Conservation (phyloP, 2,113 vertebrate species). For the Scytalopus superciliaris region DNA sequence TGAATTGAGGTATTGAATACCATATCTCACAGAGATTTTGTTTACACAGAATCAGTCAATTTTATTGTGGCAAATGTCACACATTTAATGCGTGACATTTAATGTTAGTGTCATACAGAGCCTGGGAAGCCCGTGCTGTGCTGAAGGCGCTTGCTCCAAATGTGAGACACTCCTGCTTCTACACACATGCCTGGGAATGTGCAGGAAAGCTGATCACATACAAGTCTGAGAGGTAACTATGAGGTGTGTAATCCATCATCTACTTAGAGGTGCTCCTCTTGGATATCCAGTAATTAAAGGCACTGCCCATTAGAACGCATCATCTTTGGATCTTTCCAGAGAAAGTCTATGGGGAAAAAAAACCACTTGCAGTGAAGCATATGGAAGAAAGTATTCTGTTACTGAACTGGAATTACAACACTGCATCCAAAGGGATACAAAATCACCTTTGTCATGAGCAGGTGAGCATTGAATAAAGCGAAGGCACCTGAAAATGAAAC, state of each 20-base stretch:
- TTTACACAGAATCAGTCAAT: constrained; percentile 3
- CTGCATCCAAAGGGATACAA: not conserved
- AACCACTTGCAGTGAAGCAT: not conserved
- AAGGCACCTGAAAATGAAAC: not conserved
- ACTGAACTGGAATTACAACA: not conserved
- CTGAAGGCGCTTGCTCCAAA: not conserved
- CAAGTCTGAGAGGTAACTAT: not conserved
- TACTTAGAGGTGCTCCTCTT: not conserved
- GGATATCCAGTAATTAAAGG: not conserved
- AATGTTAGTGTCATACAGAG: not conserved
- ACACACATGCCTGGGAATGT: not conserved
- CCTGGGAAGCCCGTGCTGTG: not conserved
- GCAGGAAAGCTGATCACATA: not conserved
- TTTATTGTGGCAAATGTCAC: not conserved
- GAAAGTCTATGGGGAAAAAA: not conserved
- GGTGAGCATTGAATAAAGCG: not conserved
- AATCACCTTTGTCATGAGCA: not conserved
- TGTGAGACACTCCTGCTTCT: not conserved
- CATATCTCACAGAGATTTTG: not conserved
- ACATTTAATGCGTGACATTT: not conserved
- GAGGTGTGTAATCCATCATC: not conserved
- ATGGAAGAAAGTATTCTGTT: not conserved
- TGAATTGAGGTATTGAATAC: not conserved
- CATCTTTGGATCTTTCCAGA: not conserved
- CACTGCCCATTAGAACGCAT: not conserved